Evolutionary conservation across 2,888 invertebrate genomes (phyloP).

Genomic region (Apodemia zela): DNA sequence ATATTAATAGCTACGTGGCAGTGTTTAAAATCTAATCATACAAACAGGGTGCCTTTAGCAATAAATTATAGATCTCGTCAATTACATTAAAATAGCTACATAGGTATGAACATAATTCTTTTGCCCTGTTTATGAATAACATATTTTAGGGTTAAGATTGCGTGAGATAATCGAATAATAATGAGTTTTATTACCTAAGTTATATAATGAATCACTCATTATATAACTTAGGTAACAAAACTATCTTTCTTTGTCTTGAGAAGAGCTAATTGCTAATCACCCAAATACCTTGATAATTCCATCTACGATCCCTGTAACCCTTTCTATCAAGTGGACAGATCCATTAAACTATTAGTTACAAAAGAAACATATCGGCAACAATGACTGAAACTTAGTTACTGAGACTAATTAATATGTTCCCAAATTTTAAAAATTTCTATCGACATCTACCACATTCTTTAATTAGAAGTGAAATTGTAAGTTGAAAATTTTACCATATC

Average conservation of each 20-base stretch:
- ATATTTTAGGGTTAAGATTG: background rate
- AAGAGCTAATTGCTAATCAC: background rate
- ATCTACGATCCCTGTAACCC: background rate
- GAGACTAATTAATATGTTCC: too few relatives aligned
- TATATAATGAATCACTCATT: too few relatives aligned
- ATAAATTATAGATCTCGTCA: background rate
- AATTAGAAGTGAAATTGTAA: too few relatives aligned
- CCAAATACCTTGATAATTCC: background rate
- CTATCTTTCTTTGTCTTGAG: background rate
- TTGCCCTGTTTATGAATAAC: background rate
- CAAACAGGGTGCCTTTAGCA: conserved; percentile 13
- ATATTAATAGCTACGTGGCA: conserved; percentile 23
- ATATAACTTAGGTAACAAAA: background rate
- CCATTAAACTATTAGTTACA: background rate
- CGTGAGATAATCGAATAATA: background rate
- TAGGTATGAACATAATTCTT: too few relatives aligned
- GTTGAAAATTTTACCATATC: too few relatives aligned
- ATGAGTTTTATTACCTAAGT: too few relatives aligned
- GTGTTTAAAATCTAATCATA: conserved; percentile 20
- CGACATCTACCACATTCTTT: too few relatives aligned
- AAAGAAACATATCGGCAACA: background rate
- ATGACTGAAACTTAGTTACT: background rate
- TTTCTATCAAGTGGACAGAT: background rate
- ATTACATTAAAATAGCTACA: background rate
- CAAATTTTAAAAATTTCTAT: too few relatives aligned